phyloP scores from a whole-genome alignment of 1,140 invertebrate genomes.

The Andrena cerasifolii region DNA sequence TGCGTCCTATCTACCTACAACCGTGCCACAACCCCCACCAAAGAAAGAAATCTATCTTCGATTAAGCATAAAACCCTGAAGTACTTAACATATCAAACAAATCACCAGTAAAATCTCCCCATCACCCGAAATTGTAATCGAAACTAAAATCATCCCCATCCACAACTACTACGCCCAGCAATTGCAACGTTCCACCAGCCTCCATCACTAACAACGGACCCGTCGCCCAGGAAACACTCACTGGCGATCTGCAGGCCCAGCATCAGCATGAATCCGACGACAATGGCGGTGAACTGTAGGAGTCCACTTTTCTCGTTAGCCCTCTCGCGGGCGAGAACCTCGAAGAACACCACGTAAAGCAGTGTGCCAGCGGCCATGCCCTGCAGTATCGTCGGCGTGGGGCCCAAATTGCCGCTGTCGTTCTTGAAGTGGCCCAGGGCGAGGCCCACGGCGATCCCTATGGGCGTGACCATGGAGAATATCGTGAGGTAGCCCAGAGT shows the following conservation, averaged over 20 bases:
- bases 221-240: slow-evolving; percentile 84
- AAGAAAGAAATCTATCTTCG: too few relatives aligned
- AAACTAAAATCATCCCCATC: too few relatives aligned
- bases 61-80: too few relatives aligned
- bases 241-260: slow-evolving; percentile 88
- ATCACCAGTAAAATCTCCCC: too few relatives aligned
- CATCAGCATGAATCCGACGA: slow-evolving; percentile 90
- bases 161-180: too few relatives aligned
- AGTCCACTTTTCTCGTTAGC: slow-evolving; percentile 87
- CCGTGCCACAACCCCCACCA: too few relatives aligned
- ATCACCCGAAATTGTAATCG: too few relatives aligned
- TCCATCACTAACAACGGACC: neutral
- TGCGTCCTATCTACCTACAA: too few relatives aligned
- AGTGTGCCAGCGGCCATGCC: slow-evolving; percentile 94
- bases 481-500: slow-evolving; percentile 85
- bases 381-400: slow-evolving; percentile 85
- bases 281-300: slow-evolving; percentile 87
- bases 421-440: slow-evolving; percentile 79
- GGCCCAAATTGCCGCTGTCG: slow-evolving; percentile 79
- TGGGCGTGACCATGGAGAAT: slow-evolving; percentile 87
- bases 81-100: too few relatives aligned
- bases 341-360: slow-evolving; percentile 95
- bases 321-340: slow-evolving; percentile 91
- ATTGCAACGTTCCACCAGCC: too few relatives aligned
- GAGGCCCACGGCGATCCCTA: slow-evolving; percentile 86